These are phyloP conservation scores for Frieseomelitta varia DNA, from an alignment of 1,140 invertebrate species.

Conservation along the genomic window DNA sequence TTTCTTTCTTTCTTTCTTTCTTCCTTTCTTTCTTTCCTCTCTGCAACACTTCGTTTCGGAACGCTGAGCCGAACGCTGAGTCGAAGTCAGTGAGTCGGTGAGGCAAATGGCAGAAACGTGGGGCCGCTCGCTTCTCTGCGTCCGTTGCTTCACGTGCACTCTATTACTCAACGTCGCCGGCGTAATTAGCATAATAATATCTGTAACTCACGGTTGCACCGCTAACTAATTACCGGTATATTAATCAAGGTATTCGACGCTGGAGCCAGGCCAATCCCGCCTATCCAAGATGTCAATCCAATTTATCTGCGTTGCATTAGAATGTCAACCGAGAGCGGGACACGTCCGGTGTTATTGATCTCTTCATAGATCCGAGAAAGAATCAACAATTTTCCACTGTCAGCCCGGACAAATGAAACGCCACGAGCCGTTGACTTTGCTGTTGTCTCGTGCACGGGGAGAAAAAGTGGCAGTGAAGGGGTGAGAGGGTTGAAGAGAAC, in stretches of 20 bases:
- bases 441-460: background rate
- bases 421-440: background rate
- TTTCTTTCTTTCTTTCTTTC: background rate
- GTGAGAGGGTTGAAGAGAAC: too few relatives aligned
- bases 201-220: slow-evolving; percentile 73
- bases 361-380: slow-evolving; percentile 61
- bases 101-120: slow-evolving; percentile 67
- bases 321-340: slow-evolving; percentile 59
- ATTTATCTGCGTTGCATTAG: slow-evolving; percentile 68
- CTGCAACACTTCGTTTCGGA: background rate
- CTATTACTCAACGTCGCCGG: slow-evolving; percentile 72
- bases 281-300: slow-evolving; percentile 68
- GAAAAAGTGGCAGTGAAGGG: too few relatives aligned
- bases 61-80: slow-evolving; percentile 26
- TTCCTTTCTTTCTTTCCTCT: too few relatives aligned
- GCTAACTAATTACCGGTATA: slow-evolving; percentile 71
- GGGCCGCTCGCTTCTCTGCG: slow-evolving; percentile 53
- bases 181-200: slow-evolving; percentile 76
- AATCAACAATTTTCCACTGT: slow-evolving; percentile 51
- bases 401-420: slow-evolving; percentile 34
- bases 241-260: slow-evolving; percentile 72
- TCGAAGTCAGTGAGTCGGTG: background rate
- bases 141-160: slow-evolving; percentile 69
- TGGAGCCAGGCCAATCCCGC: slow-evolving; percentile 66
- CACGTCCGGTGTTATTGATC: slow-evolving; percentile 55